Evolutionary conservation across 2,797 vertebrate species (phyloP).

Genomic region (Alectoris magna): DNA sequence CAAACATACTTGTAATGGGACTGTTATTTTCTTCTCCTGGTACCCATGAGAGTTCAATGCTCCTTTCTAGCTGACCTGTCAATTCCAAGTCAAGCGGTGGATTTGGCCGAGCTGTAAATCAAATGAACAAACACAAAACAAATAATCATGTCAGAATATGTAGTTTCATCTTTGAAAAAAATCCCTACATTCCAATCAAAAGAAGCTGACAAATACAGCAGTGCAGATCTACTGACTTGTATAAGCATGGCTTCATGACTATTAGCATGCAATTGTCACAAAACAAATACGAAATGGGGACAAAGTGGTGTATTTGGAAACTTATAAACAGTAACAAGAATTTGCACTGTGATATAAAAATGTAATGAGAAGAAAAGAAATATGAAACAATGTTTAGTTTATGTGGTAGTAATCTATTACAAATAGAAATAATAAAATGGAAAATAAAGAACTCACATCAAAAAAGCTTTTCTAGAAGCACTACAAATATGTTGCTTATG

Average conservation of each 20-base stretch:
- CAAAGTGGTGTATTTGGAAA: conserved; percentile 46
- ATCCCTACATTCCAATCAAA: background rate
- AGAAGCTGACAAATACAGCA: conserved; percentile 10
- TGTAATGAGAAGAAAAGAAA: background rate
- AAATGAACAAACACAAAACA: conserved; percentile 58
- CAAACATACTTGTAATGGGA: conserved; percentile 88
- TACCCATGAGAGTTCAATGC: conserved; percentile 91
- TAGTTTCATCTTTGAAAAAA: background rate
- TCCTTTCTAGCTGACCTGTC: conserved; percentile 89
- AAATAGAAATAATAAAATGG: background rate
- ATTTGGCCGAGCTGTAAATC: conserved; percentile 88
- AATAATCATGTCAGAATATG: background rate
- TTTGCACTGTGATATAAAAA: background rate
- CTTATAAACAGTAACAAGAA: background rate
- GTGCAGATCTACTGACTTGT: background rate
- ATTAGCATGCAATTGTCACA: conserved; percentile 71
- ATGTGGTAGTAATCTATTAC: background rate
- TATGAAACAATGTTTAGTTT: conserved; percentile 10
- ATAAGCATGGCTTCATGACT: background rate
- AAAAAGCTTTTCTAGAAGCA: conserved; percentile 25
- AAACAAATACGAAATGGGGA: conserved; percentile 24
- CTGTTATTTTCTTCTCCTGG: conserved; percentile 96
- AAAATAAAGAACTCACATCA: conserved; percentile 47
- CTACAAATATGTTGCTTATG: background rate
- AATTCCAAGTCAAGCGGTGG: conserved; percentile 94